Evolutionary conservation across 2,797 vertebrate genomes (phyloP), one percentile per base, ranked within the genome.

Genomic region (Trichosurus vulpecula): DNA sequence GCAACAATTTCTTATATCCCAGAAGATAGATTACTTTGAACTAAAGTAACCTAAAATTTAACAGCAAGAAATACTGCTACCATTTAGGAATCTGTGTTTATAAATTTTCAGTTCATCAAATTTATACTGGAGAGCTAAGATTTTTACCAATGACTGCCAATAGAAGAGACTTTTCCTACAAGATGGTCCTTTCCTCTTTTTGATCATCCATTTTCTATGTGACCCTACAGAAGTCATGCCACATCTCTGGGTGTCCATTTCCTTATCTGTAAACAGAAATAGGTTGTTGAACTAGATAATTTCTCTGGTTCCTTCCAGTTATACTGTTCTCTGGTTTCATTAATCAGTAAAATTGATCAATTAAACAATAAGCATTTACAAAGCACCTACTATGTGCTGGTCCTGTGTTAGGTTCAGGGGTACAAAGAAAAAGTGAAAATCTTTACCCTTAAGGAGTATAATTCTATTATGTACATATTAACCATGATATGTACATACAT

Each of bases 11-110:
- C 91, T 96, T 96, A 92, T 98, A 96, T 96, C 96, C 91, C 94
- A 96, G 97, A 98, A 96, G 97, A 97, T 95, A 96, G 35, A 96
- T 97, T 96, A 94, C 96, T 98, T 98, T 98, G 93, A 98, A 97
- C 94, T 97, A 87, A 98, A 98, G 95, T 97, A 98, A 98, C 97
- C 91, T 96, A 96, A 97, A 97, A 97, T 96, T 96, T 96, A 98
- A 94, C 92, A 92, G 94, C 58, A 89, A 95, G 92, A 97, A 96
- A 96, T 96, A 90, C 47, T 81, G 91, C 94, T 97, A 93, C 91
- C 96, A 92, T 95, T 97, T 97, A 96, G 96, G 92, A 16, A 54
- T 97, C 91, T 95, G 96, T 97, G 96, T 96, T 96, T 97, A 96
- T 97, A 97, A 95, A 74, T 95, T 95, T 94, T 92, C 90, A 95